These are phyloP conservation scores for Lacanobia oleracea DNA, from an alignment of 2,888 invertebrate genomes.

Conservation along the genomic window DNA sequence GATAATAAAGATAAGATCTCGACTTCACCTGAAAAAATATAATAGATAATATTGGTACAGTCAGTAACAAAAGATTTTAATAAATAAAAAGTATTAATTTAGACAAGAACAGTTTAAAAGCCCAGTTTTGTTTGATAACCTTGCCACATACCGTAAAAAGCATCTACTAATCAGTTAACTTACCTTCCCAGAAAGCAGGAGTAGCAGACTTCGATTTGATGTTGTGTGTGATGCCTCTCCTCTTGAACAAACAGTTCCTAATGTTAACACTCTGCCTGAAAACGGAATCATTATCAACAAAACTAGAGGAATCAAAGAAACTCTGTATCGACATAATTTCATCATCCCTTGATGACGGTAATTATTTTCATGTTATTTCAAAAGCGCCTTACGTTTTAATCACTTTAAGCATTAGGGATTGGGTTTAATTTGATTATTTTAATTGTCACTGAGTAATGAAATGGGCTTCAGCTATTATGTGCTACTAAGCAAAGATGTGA, in stretches of 20 bases:
- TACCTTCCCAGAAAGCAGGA: slow-evolving; percentile 63
- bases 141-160: too few relatives aligned
- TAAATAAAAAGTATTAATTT: too few relatives aligned
- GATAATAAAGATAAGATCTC: too few relatives aligned
- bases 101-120: too few relatives aligned
- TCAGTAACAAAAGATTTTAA: too few relatives aligned
- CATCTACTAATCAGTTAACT: neutral
- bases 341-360: slow-evolving; percentile 67
- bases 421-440: slow-evolving; percentile 35
- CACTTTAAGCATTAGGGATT: neutral
- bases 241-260: slow-evolving; percentile 59
- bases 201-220: slow-evolving; percentile 57
- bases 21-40: too few relatives aligned
- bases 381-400: slow-evolving; percentile 16
- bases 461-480: neutral
- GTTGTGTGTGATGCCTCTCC: slow-evolving; percentile 61
- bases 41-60: too few relatives aligned
- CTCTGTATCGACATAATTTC: slow-evolving; percentile 72
- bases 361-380: slow-evolving; percentile 22
- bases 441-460: slow-evolving; percentile 20
- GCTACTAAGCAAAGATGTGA: neutral
- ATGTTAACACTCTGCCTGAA: slow-evolving; percentile 69
- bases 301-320: slow-evolving; percentile 70
- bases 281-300: slow-evolving; percentile 67
- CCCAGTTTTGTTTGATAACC: too few relatives aligned